Conservation (phyloP, 2,888 invertebrate genomes). For the Netelia melanura region DNA sequence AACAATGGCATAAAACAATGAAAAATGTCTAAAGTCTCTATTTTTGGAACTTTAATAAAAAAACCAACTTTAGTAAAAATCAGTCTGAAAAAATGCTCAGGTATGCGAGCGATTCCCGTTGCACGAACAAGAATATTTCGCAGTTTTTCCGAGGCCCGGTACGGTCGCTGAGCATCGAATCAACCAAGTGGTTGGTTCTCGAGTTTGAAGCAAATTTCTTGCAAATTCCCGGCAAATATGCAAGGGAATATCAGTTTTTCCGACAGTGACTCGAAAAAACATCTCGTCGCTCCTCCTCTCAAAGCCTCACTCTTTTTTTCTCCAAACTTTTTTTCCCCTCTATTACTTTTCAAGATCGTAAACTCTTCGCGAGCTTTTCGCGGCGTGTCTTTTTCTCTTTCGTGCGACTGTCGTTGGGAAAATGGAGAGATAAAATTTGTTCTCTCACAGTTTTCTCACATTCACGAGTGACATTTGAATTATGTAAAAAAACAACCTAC, state of each 20-base stretch:
- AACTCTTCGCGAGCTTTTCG: slow-evolving; percentile 8
- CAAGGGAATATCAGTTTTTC: slow-evolving; percentile 1
- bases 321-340: slow-evolving; percentile 12
- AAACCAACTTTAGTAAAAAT: neutral
- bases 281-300: no score
- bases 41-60: no score
- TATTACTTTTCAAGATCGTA: neutral
- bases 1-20: no score
- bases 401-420: neutral
- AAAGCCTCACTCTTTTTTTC: no score
- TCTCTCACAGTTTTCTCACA: neutral
- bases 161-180: neutral
- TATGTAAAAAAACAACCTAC: neutral
- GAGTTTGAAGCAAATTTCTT: neutral
- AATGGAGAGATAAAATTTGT: neutral
- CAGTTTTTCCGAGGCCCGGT: neutral
- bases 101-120: neutral
- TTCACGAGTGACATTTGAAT: neutral
- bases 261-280: slow-evolving; percentile 7
- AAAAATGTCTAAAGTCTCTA: no score
- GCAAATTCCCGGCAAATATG: neutral
- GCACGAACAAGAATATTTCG: neutral
- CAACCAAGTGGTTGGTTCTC: slow-evolving; percentile 1
- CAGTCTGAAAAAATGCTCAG: neutral
- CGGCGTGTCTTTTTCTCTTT: neutral